phyloP scores from a whole-genome alignment of 2,888 invertebrate genomes.

The Galeopsomyia nigrocyanea region DNA sequence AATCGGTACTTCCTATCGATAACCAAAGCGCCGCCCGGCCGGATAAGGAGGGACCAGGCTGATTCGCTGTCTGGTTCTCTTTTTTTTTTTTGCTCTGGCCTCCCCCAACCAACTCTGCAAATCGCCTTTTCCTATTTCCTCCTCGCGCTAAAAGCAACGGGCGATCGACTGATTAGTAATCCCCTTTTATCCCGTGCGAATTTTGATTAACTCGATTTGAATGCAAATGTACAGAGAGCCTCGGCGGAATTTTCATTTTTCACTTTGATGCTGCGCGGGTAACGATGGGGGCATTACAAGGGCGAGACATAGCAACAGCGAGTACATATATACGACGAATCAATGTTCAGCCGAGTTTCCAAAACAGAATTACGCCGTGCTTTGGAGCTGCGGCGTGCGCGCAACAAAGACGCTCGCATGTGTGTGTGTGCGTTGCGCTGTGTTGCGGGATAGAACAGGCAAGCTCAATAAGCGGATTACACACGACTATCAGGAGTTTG shows the following conservation, averaged over 20 bases:
- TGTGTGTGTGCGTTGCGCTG: too few relatives aligned
- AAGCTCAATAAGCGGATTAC: conserved; percentile 41
- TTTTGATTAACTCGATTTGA: conserved; percentile 9
- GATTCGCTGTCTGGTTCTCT: background rate
- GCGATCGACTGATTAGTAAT: conserved; percentile 25
- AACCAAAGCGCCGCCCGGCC: conserved; percentile 10
- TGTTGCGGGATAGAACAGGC: background rate
- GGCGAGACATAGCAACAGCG: too few relatives aligned
- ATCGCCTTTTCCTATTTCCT: conserved; percentile 37
- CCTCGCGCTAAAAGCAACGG: conserved; percentile 22
- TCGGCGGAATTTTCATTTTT: too few relatives aligned
- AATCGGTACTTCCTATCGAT: conserved; percentile 36
- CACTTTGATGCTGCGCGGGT: too few relatives aligned
- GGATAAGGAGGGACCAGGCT: conserved; percentile 9
- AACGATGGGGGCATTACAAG: too few relatives aligned
- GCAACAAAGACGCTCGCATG: too few relatives aligned
- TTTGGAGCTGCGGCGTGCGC: too few relatives aligned
- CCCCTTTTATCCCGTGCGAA: background rate
- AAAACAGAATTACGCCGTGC: too few relatives aligned
- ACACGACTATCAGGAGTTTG: conserved; percentile 23
- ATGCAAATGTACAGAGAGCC: conserved; percentile 11
- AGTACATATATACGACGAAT: too few relatives aligned
- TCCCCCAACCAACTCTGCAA: background rate
- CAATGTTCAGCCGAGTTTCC: too few relatives aligned
- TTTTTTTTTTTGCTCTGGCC: background rate